Conservation (phyloP, 2,888 invertebrate species). For the Sphinx pinastri region DNA sequence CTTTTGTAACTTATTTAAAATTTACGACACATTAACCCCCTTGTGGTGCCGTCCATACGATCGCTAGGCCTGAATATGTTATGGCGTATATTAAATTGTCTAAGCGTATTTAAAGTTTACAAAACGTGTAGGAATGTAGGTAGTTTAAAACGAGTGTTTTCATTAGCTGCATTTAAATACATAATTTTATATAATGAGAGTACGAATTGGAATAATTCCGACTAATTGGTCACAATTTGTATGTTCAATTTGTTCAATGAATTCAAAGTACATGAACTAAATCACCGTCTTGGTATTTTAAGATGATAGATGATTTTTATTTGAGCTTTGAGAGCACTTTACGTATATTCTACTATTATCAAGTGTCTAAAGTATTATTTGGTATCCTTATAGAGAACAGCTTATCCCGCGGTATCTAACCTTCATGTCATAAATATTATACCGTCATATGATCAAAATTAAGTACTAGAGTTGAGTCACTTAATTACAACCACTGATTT, state of each 20-base stretch:
- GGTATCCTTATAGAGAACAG: not conserved
- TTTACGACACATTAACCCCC: not conserved
- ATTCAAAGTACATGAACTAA: not conserved
- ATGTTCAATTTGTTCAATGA: conserved; percentile 9
- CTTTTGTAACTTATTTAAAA: not conserved
- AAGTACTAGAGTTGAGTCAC: conserved; percentile 2
- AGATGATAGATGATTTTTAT: not conserved
- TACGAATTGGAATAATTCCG: conserved; percentile 1
- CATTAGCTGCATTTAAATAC: conserved; percentile 8
- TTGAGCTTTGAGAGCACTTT: not conserved
- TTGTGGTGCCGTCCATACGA: not conserved
- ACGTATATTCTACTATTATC: not conserved
- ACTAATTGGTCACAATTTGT: conserved; percentile 8
- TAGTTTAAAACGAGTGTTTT: conserved; percentile 6
- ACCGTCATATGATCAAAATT: not conserved
- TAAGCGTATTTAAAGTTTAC: not conserved
- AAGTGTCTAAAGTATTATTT: not conserved
- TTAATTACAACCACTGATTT: conserved; percentile 1
- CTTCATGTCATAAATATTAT: not conserved
- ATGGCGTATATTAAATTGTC: not conserved
- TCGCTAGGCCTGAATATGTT: conserved; percentile 3
- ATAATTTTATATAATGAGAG: not conserved
- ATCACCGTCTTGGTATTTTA: not conserved
- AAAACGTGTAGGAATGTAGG: conserved; percentile 13
- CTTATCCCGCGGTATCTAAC: not conserved